These are phyloP conservation scores for Phyllotreta striolata DNA, from an alignment of 2,888 invertebrate genomes.

Conservation along the genomic window DNA sequence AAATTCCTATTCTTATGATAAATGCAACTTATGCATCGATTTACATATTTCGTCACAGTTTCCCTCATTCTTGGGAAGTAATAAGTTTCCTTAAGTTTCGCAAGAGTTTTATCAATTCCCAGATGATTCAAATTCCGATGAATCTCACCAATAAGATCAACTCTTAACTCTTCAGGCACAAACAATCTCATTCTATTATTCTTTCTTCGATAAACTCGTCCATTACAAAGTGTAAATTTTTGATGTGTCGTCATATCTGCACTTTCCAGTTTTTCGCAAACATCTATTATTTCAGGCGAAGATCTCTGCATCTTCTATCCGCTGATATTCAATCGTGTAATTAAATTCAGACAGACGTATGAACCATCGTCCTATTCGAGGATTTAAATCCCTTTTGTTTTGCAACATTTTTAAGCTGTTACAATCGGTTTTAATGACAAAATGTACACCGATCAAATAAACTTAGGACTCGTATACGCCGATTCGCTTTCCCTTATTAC, in stretches of 20 bases:
- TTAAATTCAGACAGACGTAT: constrained; percentile 14
- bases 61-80: too few species aligned
- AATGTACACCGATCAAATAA: too few species aligned
- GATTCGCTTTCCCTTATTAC: too few species aligned
- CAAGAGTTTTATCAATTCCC: too few species aligned
- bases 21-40: too few species aligned
- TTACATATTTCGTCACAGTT: too few species aligned
- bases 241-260: constrained; percentile 3
- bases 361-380: constrained; percentile 49
- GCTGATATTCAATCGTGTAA: constrained; percentile 19
- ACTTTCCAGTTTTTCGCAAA: constrained; percentile 4
- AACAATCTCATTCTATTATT: constrained; percentile 1
- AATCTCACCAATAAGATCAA: too few species aligned
- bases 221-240: constrained; percentile 10
- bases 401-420: constrained; percentile 47
- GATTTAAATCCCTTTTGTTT: constrained; percentile 48
- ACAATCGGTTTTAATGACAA: constrained; percentile 51
- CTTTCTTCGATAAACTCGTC: constrained; percentile 1
- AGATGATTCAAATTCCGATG: too few species aligned
- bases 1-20: too few species aligned
- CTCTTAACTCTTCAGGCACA: too few species aligned
- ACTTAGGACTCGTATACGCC: too few species aligned
- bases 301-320: constrained; percentile 19
- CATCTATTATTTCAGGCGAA: constrained; percentile 4
- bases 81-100: too few species aligned